Conservation (phyloP, 2,888 invertebrate genomes). For the Pegoplata infirma region DNA sequence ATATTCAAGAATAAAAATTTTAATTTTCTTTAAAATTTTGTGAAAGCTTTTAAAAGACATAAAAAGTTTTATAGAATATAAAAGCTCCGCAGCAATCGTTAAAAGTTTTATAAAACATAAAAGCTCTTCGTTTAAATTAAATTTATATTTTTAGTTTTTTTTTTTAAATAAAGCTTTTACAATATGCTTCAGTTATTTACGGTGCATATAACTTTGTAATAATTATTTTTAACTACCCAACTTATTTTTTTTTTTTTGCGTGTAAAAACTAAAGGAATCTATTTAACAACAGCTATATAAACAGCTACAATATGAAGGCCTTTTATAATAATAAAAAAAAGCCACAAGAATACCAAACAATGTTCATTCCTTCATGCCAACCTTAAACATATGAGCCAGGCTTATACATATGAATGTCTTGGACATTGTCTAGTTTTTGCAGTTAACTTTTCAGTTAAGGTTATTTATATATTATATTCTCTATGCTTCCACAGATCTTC, state of each 20-base stretch:
- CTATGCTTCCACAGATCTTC: slow-evolving; percentile 36
- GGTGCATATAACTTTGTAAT: too few species aligned
- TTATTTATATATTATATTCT: slow-evolving; percentile 32
- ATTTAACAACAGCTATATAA: slow-evolving; percentile 60
- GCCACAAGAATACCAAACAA: background rate
- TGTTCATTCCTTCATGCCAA: background rate
- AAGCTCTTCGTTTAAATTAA: too few species aligned
- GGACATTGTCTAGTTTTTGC: slow-evolving; percentile 56
- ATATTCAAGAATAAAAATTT: too few species aligned
- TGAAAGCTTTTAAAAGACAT: too few species aligned
- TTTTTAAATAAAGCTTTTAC: too few species aligned
- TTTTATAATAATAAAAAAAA: slow-evolving; percentile 24
- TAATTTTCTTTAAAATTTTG: too few species aligned
- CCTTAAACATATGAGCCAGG: background rate
- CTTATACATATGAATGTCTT: slow-evolving; percentile 1
- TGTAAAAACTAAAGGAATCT: slow-evolving; percentile 36
- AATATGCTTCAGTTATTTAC: too few species aligned
- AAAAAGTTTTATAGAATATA: too few species aligned
- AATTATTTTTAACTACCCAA: too few species aligned
- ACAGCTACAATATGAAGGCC: slow-evolving; percentile 60
- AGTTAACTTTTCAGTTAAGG: slow-evolving; percentile 48
- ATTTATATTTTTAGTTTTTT: too few species aligned
- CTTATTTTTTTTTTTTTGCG: slow-evolving; percentile 11
- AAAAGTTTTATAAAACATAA: too few species aligned
- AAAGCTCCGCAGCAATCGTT: too few species aligned